phyloP scores from a whole-genome alignment of 1,140 invertebrate species.

The Orius insidiosus region DNA sequence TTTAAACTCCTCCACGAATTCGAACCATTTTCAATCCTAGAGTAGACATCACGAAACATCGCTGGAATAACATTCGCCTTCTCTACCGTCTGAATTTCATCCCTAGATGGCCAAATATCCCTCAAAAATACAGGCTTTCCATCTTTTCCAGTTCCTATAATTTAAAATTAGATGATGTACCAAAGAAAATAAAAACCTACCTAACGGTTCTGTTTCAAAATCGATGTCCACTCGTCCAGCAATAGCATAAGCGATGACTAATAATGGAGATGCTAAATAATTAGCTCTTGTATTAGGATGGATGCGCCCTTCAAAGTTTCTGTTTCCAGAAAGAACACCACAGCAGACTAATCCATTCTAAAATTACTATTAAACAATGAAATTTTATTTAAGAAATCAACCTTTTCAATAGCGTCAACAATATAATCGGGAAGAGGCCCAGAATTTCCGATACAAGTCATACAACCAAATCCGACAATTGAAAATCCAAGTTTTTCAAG shows the following conservation, averaged over 20 bases:
- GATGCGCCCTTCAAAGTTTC: conserved; percentile 95
- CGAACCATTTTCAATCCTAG: conserved; percentile 71
- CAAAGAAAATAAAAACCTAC: conserved; percentile 29
- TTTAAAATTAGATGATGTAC: neutral
- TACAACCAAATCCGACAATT: conserved; percentile 91
- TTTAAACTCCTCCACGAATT: conserved; percentile 66
- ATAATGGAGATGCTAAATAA: conserved; percentile 84
- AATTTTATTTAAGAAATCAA: conserved; percentile 22
- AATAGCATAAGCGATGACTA: conserved; percentile 93
- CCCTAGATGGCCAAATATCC: conserved; percentile 91
- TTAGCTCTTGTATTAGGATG: conserved; percentile 92
- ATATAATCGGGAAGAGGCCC: conserved; percentile 85
- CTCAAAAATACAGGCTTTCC: conserved; percentile 63
- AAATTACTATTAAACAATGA: conserved; percentile 12
- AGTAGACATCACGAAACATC: conserved; percentile 97
- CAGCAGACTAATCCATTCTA: conserved; percentile 82
- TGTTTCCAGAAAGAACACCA: conserved; percentile 87
- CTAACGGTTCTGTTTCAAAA: conserved; percentile 76
- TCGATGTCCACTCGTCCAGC: conserved; percentile 89
- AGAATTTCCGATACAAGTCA: conserved; percentile 98
- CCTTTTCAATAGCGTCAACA: conserved; percentile 84
- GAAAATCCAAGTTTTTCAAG: conserved; percentile 81
- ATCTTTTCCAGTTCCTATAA: conserved; percentile 41
- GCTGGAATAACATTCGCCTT: conserved; percentile 79
- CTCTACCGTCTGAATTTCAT: conserved; percentile 81